Conservation (phyloP, 2,797 vertebrate species). For the Acanthopagrus latus region DNA sequence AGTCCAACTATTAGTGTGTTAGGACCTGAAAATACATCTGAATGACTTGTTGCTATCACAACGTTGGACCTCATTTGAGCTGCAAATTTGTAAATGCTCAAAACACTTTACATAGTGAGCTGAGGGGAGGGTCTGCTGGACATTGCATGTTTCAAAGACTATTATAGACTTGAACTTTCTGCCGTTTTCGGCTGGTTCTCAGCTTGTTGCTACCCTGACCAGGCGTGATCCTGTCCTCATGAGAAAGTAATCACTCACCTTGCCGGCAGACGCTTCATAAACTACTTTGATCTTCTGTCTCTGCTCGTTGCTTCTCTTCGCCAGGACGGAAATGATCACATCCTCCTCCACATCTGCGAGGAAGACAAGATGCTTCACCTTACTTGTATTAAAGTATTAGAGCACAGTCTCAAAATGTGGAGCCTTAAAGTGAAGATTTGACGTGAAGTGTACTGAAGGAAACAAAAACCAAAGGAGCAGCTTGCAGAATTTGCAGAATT, state of each 20-base stretch:
- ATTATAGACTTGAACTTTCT: background rate
- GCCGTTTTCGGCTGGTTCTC: background rate
- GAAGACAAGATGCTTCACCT: background rate
- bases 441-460: background rate
- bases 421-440: background rate
- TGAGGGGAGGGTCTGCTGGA: background rate
- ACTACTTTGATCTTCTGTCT: slow-evolving; percentile 92
- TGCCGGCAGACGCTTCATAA: slow-evolving; percentile 86
- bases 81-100: slow-evolving; percentile 13
- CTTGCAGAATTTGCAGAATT: background rate
- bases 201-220: background rate
- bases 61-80: slow-evolving; percentile 10
- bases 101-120: background rate
- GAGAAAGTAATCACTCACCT: slow-evolving; percentile 77
- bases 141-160: background rate
- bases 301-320: slow-evolving; percentile 90
- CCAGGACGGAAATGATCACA: slow-evolving; percentile 88
- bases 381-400: background rate
- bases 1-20: too few relatives aligned
- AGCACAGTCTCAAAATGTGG: background rate
- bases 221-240: background rate
- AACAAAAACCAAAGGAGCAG: background rate
- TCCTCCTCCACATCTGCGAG: slow-evolving; percentile 91
- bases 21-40: too few relatives aligned
- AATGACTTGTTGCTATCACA: background rate